phyloP scores from a whole-genome alignment of 2,797 vertebrate species.

The Poeciliopsis gracilis region DNA sequence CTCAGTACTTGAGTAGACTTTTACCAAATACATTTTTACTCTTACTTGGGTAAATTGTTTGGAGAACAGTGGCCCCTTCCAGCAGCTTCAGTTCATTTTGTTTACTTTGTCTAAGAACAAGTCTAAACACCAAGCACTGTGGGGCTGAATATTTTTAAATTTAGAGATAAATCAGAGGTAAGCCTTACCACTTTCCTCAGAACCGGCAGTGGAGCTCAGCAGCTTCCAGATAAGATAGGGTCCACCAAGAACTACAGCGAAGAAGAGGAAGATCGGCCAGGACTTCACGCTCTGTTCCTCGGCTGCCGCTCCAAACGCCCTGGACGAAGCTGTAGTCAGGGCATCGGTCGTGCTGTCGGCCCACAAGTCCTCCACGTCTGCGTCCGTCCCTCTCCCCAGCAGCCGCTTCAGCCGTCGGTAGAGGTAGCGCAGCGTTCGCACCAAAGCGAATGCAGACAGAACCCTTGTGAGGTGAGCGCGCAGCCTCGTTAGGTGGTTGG shows the following conservation, averaged over 20 bases:
- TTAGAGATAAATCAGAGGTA: not conserved
- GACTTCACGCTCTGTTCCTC: conserved; percentile 86
- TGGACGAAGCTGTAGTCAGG: conserved; percentile 66
- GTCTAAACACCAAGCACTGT: too few species aligned
- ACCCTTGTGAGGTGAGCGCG: conserved; percentile 95
- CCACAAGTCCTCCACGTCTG: conserved; percentile 93
- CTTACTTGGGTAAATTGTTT: too few species aligned
- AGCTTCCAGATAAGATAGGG: conserved; percentile 98
- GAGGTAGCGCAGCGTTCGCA: conserved; percentile 91
- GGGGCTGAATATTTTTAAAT: too few species aligned
- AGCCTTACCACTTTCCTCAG: conserved; percentile 85
- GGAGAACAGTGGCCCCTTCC: too few species aligned
- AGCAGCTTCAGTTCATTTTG: too few species aligned
- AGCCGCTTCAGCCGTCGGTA: conserved; percentile 88
- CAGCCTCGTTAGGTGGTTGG: conserved; percentile 95
- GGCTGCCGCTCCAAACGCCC: conserved; percentile 62
- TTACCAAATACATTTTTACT: too few species aligned
- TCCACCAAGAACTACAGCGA: conserved; percentile 93
- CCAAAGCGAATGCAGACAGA: conserved; percentile 93
- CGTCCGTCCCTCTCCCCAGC: conserved; percentile 84
- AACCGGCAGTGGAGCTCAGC: conserved; percentile 82
- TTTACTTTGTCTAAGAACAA: too few species aligned
- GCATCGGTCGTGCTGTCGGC: conserved; percentile 87
- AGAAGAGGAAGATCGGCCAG: conserved; percentile 97
- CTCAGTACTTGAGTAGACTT: too few species aligned